phyloP scores from a whole-genome alignment of 2,888 invertebrate species.

The Meganola albula region DNA sequence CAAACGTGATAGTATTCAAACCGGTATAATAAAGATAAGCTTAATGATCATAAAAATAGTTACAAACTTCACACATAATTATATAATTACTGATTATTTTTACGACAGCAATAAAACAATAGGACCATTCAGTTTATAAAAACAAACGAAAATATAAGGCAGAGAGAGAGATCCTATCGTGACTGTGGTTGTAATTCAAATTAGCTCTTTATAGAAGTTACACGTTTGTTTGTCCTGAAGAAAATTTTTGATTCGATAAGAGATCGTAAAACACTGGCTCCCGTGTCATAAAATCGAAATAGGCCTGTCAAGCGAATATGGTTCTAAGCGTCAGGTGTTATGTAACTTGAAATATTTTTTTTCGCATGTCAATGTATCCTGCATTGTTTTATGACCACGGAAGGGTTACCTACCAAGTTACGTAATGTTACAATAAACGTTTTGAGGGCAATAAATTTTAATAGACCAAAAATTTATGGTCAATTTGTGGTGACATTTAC shows the following conservation, averaged over 20 bases:
- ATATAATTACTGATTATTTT: constrained; percentile 25
- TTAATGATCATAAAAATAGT: constrained; percentile 27
- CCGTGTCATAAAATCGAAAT: constrained; percentile 61
- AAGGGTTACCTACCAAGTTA: constrained; percentile 69
- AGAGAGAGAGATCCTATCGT: constrained; percentile 35
- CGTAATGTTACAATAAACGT: constrained; percentile 67
- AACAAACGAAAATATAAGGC: constrained; percentile 25
- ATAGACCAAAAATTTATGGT: constrained; percentile 69
- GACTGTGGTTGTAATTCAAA: constrained; percentile 46
- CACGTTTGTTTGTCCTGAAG: constrained; percentile 55
- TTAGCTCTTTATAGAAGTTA: constrained; percentile 48
- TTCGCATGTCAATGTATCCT: constrained; percentile 50
- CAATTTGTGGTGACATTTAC: constrained; percentile 69
- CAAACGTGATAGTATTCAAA: constrained; percentile 2
- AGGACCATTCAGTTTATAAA: constrained; percentile 20
- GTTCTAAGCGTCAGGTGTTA: constrained; percentile 48
- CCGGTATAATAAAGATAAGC: constrained; percentile 27
- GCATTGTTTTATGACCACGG: constrained; percentile 63
- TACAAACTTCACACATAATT: constrained; percentile 32
- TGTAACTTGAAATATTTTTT: constrained; percentile 44
- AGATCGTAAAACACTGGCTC: constrained; percentile 68
- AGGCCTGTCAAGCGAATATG: constrained; percentile 49
- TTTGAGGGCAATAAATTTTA: constrained; percentile 68
- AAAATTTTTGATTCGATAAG: constrained; percentile 66
- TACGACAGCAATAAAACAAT: constrained; percentile 27